Evolutionary conservation across 2,888 invertebrate species (phyloP), one percentile per base, ranked within the genome.

Genomic region (Hydraecia micacea): DNA sequence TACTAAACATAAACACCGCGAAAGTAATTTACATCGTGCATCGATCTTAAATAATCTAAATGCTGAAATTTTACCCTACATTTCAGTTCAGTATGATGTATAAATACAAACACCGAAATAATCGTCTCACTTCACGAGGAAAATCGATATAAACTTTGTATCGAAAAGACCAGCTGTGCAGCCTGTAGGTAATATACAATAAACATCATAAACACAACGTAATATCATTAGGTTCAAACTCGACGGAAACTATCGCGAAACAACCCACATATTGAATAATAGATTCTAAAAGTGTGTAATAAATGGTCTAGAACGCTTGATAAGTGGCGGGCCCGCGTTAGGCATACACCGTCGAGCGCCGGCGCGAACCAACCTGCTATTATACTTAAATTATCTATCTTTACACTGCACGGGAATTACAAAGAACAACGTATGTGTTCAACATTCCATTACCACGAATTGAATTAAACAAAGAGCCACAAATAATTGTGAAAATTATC

Each of bases 261-360:
- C 87, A 79, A 79, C 87, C 86, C 85, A 87, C 87, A 85, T 78
- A 79, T 80, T 86, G 83, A 86, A 86, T 86, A 86, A 86, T 86
- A 80, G 76, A 86, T 87, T 80, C 75, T 68, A 87, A 86, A 86
- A 87, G 85, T 85, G 84, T 87, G 65, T 87, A 80, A 87, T 86
- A 80, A 83, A 86, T 75, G 80, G 83, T 75, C 80, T 79, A 85
- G 78, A 80, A 77, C 36, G 69, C 74, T 80, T 85, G 83, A 87
- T 86, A 86, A 86, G 87, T 86, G 77, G 79, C 77, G 72, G 66
- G 74, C 79, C 82, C 75, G 63, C 68, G 82, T 78, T 76, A 85
- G 75, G 66, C 77, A 73, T 78, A 83, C 75, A 83, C 60, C 49
- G 78, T 65, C 73, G 36, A 80, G 67, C 36, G 79, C 67, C 66